phyloP scores from a whole-genome alignment of 1,140 invertebrate species.

The Brachionus asplanchnoidis region DNA sequence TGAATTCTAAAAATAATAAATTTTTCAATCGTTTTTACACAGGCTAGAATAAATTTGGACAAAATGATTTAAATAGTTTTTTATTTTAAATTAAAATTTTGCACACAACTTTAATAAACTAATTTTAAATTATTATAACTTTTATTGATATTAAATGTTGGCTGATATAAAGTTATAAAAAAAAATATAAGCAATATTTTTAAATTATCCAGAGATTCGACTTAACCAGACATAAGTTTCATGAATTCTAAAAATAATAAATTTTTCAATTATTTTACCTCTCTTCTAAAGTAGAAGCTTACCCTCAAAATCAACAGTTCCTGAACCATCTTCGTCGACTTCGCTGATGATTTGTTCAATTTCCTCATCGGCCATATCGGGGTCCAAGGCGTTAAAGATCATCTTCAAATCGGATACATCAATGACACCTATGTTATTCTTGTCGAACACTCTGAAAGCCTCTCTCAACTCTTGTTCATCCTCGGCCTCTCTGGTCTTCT shows the following conservation, averaged over 20 bases:
- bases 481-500: conserved; percentile 54
- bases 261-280: background rate
- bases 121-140: conserved; percentile 6
- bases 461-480: conserved; percentile 57
- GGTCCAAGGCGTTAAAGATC: conserved; percentile 55
- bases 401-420: conserved; percentile 48
- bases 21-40: too few relatives aligned
- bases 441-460: conserved; percentile 57
- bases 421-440: conserved; percentile 55
- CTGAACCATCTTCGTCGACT: conserved; percentile 57
- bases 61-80: background rate
- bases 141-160: conserved; percentile 1
- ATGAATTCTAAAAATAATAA: conserved; percentile 33
- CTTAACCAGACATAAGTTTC: conserved; percentile 42
- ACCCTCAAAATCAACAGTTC: conserved; percentile 59
- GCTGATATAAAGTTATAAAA: background rate
- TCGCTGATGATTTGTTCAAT: conserved; percentile 58
- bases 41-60: background rate
- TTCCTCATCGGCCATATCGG: conserved; percentile 57
- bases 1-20: conserved; percentile 15
- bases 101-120: background rate
- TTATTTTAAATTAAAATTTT: background rate
- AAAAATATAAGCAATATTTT: background rate
- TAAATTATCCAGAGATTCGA: background rate
- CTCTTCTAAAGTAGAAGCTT: background rate